Base-by-base conservation (phyloP, 2,797 vertebrate species). In the Mormyrus proboscirostris region DNA sequence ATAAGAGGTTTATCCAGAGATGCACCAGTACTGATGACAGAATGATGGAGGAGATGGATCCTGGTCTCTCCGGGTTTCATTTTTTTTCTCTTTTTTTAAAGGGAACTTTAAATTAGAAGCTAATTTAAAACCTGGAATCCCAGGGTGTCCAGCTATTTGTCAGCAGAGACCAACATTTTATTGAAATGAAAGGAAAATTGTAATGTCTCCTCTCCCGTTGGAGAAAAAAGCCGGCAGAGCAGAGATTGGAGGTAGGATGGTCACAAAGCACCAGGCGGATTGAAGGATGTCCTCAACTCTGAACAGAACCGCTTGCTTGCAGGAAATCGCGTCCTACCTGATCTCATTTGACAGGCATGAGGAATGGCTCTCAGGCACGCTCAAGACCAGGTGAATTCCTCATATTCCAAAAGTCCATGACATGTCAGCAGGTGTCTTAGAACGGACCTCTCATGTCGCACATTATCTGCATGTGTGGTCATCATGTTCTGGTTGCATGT, bases 281-380 rank as follows among this genome's bases (percentile, higher is more conserved):
- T 41, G 73, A 41, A 79, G 73, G 73, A n/a, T 8, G 16, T 38
- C 33, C 16, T 79, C 73, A 8, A 79, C 16, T 41, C 33, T 79
- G 73, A 79, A 47, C 44, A 49, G 38, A 86, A 29, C 49, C 4
- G 2, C 88, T 88, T 90, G 53, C 91, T 9, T 90, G 6, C 92
- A 98, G 97, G 97, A 98, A 89, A 98, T 98, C 0, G 97, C 97
- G 0, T 97, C 97, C 6, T 98, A 97, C 91, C 93, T 98, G 92
- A 97, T 97, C 83, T 96, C 97, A 9, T 97, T 98, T 8, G 96
- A 98, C 91, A 95, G 95, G 93, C 97, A 98, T 47, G 97, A 98
- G 0, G 97, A 98, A 91, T 98, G 97, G 97, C 94, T 98, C 0
- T 97, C 96, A 87, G 96, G 95, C 91, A 94, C 95, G 10, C 96